Evolutionary conservation across 92 coral and sea anemone species (phyloP).

Genomic region (Heteractis magnifica): DNA sequence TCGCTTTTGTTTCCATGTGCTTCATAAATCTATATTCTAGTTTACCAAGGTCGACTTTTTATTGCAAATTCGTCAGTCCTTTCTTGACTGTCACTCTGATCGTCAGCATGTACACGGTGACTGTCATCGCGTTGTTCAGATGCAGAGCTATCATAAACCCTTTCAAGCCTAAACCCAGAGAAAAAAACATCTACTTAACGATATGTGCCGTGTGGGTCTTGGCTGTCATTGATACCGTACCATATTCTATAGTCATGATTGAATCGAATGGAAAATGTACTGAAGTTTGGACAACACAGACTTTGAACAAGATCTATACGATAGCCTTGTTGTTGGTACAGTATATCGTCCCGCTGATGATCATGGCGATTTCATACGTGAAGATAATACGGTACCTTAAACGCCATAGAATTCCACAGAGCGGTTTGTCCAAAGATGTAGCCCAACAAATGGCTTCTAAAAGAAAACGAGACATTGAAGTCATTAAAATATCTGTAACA

Average conservation of each 20-base stretch:
- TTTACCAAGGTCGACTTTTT: background rate
- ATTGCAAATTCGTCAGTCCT: background rate
- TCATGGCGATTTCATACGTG: background rate
- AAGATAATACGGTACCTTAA: background rate
- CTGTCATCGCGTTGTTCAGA: conserved; percentile 10
- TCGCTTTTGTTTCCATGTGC: background rate
- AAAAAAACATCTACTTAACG: background rate
- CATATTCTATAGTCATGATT: background rate
- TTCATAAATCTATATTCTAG: background rate
- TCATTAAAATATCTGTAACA: background rate
- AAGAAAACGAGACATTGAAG: background rate
- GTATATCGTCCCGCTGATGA: background rate
- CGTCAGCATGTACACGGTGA: conserved; percentile 4
- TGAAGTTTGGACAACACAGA: background rate
- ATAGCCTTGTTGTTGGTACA: background rate
- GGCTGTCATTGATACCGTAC: background rate
- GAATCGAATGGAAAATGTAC: background rate
- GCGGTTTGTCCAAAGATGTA: background rate
- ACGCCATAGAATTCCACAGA: background rate
- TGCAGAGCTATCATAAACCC: conserved; percentile 5
- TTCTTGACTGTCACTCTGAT: background rate
- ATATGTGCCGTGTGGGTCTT: background rate
- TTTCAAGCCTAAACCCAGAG: background rate
- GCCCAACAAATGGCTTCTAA: background rate
- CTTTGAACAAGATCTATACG: background rate